These are phyloP conservation scores for Dermochelys coriacea DNA, from an alignment of 2,797 vertebrate genomes.

Conservation along the genomic window DNA sequence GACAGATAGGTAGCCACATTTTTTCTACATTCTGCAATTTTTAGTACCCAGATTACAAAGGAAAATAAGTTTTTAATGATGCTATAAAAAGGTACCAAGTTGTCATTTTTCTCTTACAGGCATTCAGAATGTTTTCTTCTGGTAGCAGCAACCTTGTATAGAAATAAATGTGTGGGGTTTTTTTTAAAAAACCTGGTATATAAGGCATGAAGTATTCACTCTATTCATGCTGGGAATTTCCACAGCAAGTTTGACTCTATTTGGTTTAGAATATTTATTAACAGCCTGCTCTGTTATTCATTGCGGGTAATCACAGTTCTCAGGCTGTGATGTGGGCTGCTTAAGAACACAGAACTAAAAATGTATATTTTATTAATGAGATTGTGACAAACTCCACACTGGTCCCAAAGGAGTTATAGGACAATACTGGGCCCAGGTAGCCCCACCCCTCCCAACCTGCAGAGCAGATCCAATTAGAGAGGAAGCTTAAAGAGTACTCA, in stretches of 20 bases:
- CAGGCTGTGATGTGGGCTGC: conserved; percentile 37
- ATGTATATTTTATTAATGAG: background rate
- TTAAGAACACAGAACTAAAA: background rate
- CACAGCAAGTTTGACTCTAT: conserved; percentile 44
- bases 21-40: background rate
- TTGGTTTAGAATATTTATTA: conserved; percentile 52
- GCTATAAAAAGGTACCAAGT: too few species aligned
- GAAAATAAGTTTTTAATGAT: accelerated
- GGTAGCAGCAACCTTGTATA: background rate
- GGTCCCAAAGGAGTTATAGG: background rate
- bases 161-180: background rate
- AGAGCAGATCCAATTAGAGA: background rate
- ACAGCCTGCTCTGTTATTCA: conserved; percentile 40
- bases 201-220: background rate
- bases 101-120: background rate
- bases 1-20: background rate
- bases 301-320: conserved; percentile 54
- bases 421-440: background rate
- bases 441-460: background rate
- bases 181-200: background rate
- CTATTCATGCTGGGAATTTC: conserved; percentile 1
- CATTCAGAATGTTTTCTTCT: background rate
- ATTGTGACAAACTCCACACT: background rate
- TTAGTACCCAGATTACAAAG: background rate
- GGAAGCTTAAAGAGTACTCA: background rate